These are phyloP conservation scores for Pelochelys cantorii DNA, from an alignment of 2,797 vertebrate genomes.

Conservation along the genomic window DNA sequence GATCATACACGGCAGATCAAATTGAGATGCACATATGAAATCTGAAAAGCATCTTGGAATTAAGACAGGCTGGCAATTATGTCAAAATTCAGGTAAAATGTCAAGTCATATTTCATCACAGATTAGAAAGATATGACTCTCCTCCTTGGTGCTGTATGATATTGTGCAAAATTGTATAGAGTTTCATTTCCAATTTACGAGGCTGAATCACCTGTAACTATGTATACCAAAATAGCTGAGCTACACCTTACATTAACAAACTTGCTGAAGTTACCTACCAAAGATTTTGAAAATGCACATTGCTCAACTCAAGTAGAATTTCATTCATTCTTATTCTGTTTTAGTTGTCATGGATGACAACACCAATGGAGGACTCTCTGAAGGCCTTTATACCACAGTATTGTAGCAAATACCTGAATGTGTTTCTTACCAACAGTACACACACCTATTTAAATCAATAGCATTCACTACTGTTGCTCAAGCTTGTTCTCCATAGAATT, in stretches of 20 bases:
- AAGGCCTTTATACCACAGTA: accelerated
- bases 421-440: not conserved
- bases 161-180: not conserved
- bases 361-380: not conserved
- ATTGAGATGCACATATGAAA: conserved; percentile 40
- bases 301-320: not conserved
- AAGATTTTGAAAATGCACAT: not conserved
- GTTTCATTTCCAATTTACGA: not conserved
- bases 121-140: not conserved
- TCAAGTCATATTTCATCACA: conserved; percentile 56
- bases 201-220: not conserved
- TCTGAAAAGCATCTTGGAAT: conserved; percentile 45
- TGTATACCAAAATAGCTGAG: not conserved
- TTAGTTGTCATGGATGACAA: not conserved
- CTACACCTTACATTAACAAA: not conserved
- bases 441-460: not conserved
- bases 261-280: not conserved
- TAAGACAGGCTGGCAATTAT: not conserved
- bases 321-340: not conserved
- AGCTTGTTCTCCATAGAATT: not conserved
- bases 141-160: not conserved
- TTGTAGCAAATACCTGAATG: not conserved
- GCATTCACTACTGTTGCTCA: not conserved
- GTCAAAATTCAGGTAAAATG: conserved; percentile 45
- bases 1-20: conserved; percentile 44